These are phyloP conservation scores for Amblyjoppa proteus DNA, from an alignment of 2,888 invertebrate species.

Conservation along the genomic window DNA sequence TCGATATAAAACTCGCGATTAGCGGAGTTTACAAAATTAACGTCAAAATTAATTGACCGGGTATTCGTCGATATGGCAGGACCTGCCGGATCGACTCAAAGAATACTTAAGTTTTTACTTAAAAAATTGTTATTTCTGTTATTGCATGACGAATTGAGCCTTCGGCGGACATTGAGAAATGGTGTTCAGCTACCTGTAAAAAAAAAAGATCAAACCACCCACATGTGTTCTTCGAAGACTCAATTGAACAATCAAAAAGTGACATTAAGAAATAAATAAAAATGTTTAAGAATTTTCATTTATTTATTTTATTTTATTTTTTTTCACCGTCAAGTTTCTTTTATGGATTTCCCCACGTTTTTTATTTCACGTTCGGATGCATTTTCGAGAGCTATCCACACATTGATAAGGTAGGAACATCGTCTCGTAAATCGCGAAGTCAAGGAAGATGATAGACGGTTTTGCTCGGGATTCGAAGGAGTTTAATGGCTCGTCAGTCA, in stretches of 20 bases:
- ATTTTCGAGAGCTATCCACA: background rate
- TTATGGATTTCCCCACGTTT: background rate
- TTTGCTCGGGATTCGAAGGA: conserved; percentile 18
- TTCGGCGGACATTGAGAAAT: background rate
- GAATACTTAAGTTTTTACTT: too few relatives aligned
- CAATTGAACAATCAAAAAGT: background rate
- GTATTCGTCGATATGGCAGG: too few relatives aligned
- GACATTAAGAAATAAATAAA: background rate
- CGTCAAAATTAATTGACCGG: too few relatives aligned
- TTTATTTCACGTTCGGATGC: background rate
- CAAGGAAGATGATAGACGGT: conserved; percentile 27
- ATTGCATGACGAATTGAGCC: background rate
- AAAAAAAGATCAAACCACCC: background rate
- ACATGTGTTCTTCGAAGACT: background rate
- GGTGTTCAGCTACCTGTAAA: background rate
- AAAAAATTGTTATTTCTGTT: background rate
- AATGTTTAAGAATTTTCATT: background rate
- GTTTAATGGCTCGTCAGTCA: conserved; percentile 43
- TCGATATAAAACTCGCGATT: background rate
- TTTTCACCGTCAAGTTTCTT: background rate
- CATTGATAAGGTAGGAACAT: background rate
- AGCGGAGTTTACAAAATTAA: too few relatives aligned
- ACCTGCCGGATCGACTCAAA: too few relatives aligned
- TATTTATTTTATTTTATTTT: background rate
- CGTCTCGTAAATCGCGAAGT: background rate